phyloP scores from a whole-genome alignment of 2,113 vertebrate species.

The Hippoglossus stenolepis region DNA sequence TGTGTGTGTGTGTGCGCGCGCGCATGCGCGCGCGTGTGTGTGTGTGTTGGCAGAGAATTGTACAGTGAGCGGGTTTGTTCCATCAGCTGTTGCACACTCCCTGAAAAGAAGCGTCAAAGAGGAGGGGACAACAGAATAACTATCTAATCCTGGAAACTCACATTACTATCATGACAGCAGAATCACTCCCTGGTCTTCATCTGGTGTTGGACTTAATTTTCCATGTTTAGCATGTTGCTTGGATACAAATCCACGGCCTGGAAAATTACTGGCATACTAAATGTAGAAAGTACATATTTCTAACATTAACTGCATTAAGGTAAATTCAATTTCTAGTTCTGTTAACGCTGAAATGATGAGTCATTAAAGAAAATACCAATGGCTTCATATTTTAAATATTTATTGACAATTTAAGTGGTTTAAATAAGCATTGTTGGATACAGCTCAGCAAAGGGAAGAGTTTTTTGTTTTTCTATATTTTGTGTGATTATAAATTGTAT shows the following conservation, averaged over 20 bases:
- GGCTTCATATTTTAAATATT: no score
- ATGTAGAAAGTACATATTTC: background rate
- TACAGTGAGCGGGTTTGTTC: slow-evolving; percentile 55
- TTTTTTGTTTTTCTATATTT: no score
- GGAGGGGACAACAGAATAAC: slow-evolving; percentile 48
- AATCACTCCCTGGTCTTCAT: slow-evolving; percentile 33
- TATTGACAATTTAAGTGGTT: no score
- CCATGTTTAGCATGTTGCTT: slow-evolving; percentile 49
- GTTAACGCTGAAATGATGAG: background rate
- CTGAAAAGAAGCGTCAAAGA: slow-evolving; percentile 31
- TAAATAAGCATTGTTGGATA: no score
- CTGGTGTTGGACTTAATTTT: slow-evolving; percentile 26
- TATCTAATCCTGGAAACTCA: slow-evolving; percentile 66
- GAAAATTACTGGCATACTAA: slow-evolving; percentile 6
- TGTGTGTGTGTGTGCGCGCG: slow-evolving; percentile 35
- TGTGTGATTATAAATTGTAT: no score
- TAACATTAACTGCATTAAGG: background rate
- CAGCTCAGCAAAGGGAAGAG: no score
- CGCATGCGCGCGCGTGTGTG: no score
- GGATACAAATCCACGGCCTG: slow-evolving; percentile 18
- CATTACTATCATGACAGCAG: slow-evolving; percentile 35
- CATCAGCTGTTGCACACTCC: slow-evolving; percentile 73
- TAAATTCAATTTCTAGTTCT: slow-evolving; percentile 2
- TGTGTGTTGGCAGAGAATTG: slow-evolving; percentile 13
- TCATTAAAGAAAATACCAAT: no score